Evolutionary conservation across 2,888 invertebrate species (phyloP).

Genomic region (Drosophila macrospina): DNA sequence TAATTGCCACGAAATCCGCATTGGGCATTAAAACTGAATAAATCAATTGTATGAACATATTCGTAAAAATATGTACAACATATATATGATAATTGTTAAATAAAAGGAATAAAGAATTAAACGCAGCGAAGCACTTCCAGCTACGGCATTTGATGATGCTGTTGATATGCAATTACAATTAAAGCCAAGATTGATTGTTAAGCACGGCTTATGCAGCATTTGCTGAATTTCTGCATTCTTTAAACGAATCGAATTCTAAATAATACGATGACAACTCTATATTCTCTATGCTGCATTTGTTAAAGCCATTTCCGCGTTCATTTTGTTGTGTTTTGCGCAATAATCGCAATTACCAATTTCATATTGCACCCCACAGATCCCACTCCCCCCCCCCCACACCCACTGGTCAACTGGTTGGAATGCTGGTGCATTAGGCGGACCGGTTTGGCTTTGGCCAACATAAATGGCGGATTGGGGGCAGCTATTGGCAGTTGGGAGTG

Average conservation of each 20-base stretch:
- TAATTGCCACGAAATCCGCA: constrained; percentile 80
- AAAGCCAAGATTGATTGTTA: constrained; percentile 2
- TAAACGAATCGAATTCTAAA: background rate
- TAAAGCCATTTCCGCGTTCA: background rate
- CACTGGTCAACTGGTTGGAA: too few relatives aligned
- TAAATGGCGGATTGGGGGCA: constrained; percentile 38
- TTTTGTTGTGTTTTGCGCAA: constrained; percentile 35
- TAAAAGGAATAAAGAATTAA: constrained; percentile 37
- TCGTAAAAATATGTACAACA: constrained; percentile 20
- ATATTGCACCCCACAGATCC: background rate
- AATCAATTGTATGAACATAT: constrained; percentile 56
- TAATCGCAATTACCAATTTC: constrained; percentile 44
- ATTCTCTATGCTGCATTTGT: background rate
- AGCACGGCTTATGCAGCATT: background rate
- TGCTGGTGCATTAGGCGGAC: constrained; percentile 29
- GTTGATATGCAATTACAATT: background rate
- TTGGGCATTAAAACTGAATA: constrained; percentile 79
- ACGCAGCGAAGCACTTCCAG: background rate
- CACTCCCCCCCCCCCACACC: background rate
- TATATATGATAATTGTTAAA: constrained; percentile 4
- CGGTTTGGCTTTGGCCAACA: constrained; percentile 54
- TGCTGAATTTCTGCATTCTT: background rate
- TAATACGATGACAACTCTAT: too few relatives aligned
- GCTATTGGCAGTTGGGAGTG: constrained; percentile 13
- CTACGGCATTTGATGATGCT: constrained; percentile 21